These are phyloP conservation scores for Trachemys scripta DNA, from an alignment of 2,113 vertebrate species.

Conservation along the genomic window DNA sequence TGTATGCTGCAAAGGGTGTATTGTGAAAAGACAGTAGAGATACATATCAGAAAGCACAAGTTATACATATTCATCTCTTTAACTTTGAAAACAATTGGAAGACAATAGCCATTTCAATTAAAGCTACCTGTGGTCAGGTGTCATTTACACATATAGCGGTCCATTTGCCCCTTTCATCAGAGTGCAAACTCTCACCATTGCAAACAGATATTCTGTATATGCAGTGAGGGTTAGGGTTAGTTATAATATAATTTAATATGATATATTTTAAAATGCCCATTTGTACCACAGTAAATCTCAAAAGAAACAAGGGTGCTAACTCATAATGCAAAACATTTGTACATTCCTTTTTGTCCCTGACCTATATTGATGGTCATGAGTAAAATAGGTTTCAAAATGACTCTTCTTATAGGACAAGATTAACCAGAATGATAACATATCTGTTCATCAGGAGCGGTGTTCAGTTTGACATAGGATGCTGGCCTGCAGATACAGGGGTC, in stretches of 20 bases:
- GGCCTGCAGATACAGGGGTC: too few species aligned
- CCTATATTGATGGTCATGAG: too few species aligned
- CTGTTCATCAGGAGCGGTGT: too few species aligned
- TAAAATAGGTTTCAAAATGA: not conserved
- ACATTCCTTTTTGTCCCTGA: not conserved
- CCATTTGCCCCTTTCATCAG: not conserved
- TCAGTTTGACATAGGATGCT: too few species aligned
- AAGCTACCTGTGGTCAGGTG: not conserved
- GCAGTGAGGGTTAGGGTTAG: not conserved
- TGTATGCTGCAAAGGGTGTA: constrained; percentile 3
- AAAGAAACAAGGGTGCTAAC: not conserved
- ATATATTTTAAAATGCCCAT: not conserved
- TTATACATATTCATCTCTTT: constrained; percentile 3
- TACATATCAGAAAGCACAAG: constrained; percentile 40
- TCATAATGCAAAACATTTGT: not conserved
- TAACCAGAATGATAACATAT: too few species aligned
- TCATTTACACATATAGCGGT: not conserved
- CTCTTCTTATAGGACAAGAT: not conserved
- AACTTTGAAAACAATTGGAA: constrained; percentile 4
- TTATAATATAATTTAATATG: too few species aligned
- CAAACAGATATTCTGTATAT: not conserved
- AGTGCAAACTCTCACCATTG: not conserved
- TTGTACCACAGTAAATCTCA: not conserved
- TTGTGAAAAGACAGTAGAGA: not conserved
- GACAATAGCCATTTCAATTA: constrained; percentile 37